Evolutionary conservation across 1,140 invertebrate species (phyloP).

Genomic region (Solenopsis fugax): DNA sequence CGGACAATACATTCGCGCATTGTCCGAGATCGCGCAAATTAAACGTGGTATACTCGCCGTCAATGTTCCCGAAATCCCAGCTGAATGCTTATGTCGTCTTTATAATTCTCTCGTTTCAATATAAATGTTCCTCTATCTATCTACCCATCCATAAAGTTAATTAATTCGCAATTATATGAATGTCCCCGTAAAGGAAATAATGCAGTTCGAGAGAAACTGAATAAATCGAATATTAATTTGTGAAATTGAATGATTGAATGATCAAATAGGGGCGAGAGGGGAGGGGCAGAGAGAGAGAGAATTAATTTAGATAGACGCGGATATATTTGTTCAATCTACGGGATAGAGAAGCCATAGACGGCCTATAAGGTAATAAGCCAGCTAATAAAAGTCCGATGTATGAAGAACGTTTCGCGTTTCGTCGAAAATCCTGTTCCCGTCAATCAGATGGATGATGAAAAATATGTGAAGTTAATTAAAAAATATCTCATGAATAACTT

Average conservation of each 20-base stretch:
- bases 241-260: constrained; percentile 59
- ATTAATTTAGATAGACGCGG: constrained; percentile 45
- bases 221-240: constrained; percentile 44
- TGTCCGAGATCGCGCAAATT: constrained; percentile 33
- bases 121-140: background rate
- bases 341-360: background rate
- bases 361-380: constrained; percentile 26
- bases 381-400: constrained; percentile 16
- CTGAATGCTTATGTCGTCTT: constrained; percentile 16
- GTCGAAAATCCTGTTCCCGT: constrained; percentile 11
- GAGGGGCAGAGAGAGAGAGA: background rate
- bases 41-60: background rate
- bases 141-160: constrained; percentile 37
- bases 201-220: constrained; percentile 17
- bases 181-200: constrained; percentile 21
- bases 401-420: background rate
- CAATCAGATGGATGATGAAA: constrained; percentile 33
- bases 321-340: constrained; percentile 34
- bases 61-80: constrained; percentile 22
- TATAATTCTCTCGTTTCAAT: constrained; percentile 27
- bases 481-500: constrained; percentile 44
- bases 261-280: background rate
- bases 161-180: constrained; percentile 57
- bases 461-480: constrained; percentile 55
- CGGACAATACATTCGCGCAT: constrained; percentile 4